A percentile compares a stretch with the other conserved stretches of the same genome.
Evolutionary conservation across 2,888 invertebrate species (phyloP).

Genomic region (Noctua janthe): DNA sequence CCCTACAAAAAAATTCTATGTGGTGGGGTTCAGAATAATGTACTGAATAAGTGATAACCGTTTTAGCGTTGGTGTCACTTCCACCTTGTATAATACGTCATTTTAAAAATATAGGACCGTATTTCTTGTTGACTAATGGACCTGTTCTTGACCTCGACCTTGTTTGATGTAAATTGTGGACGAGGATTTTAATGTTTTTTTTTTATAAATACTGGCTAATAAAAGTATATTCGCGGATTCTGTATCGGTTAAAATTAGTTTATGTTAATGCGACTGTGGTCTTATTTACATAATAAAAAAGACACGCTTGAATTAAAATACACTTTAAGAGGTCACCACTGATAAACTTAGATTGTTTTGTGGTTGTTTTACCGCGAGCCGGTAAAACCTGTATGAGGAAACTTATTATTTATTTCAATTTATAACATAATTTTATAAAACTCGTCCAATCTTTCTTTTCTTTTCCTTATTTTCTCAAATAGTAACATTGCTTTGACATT

Average conservation of each 20-base stretch:
- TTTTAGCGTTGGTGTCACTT: no score
- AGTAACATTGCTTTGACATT: not conserved
- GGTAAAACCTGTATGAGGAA: conserved; percentile 40
- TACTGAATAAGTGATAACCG: no score
- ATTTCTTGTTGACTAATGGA: no score
- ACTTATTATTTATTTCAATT: conserved; percentile 21
- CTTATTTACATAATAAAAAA: conserved; percentile 2
- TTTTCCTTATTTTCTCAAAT: conserved; percentile 8
- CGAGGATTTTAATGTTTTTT: not conserved
- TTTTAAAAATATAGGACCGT: no score
- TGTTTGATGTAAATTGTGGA: not conserved
- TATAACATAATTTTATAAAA: not conserved
- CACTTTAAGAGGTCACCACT: conserved; percentile 9
- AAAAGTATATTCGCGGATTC: not conserved
- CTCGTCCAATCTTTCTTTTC: not conserved
- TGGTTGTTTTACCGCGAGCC: not conserved
- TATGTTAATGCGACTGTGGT: not conserved
- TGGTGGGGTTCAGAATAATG: no score
- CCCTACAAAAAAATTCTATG: no score
- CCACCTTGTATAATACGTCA: no score
- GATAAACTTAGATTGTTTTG: conserved; percentile 3
- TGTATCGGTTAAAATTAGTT: not conserved
- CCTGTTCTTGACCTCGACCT: not conserved
- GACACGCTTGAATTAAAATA: conserved; percentile 17
- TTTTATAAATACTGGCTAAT: not conserved